A percentile compares a stretch with the other conserved stretches of the same genome.
phyloP scores from a whole-genome alignment of 2,888 invertebrate species.

The Eupithecia subfuscata region DNA sequence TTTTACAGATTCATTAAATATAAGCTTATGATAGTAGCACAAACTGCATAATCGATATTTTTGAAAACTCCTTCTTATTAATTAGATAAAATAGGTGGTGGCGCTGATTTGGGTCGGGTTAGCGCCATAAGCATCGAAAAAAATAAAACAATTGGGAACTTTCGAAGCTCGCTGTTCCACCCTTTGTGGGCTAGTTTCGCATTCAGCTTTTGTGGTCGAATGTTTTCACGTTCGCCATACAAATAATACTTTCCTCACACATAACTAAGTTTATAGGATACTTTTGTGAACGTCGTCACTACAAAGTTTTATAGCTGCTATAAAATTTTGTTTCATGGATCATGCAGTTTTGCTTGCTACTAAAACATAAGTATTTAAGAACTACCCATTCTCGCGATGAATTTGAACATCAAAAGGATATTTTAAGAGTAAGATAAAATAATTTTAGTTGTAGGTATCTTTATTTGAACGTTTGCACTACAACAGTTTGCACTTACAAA shows the following conservation, averaged over 20 bases:
- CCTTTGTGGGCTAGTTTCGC: background rate
- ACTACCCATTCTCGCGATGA: background rate
- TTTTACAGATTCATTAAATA: too few species aligned
- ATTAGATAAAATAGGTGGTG: too few species aligned
- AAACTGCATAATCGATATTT: too few species aligned
- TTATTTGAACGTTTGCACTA: too few species aligned
- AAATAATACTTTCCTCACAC: background rate
- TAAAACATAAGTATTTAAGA: too few species aligned
- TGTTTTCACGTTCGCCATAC: background rate
- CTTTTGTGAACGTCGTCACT: conserved; percentile 8
- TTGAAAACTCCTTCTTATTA: too few species aligned
- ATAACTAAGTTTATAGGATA: background rate
- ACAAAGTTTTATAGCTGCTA: conserved; percentile 13
- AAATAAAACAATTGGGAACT: background rate
- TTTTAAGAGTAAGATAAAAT: background rate
- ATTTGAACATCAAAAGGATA: background rate
- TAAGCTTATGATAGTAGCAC: too few species aligned
- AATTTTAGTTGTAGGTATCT: too few species aligned
- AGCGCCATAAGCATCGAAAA: too few species aligned
- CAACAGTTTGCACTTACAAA: too few species aligned
- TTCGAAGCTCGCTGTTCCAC: background rate
- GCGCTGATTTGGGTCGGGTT: too few species aligned
- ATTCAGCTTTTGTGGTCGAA: conserved; percentile 48
- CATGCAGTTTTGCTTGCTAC: background rate
- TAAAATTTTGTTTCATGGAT: conserved; percentile 7